phyloP scores from a whole-genome alignment of 2,113 vertebrate genomes.

The Oryzias celebensis region DNA sequence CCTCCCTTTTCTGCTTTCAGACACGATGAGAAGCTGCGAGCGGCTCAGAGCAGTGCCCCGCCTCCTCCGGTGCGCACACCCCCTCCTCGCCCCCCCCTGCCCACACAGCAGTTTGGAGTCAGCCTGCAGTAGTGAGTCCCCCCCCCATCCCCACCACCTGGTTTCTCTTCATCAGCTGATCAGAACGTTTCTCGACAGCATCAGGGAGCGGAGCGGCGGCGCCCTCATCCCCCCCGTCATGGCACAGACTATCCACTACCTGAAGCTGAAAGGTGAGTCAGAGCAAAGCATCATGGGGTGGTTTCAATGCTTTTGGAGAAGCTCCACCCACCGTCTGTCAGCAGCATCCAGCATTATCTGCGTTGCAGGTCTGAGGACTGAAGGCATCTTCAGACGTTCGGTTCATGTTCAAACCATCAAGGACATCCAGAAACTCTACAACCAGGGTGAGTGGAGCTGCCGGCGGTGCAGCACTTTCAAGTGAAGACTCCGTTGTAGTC shows the following conservation, averaged over 20 bases:
- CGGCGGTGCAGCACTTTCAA: too few species aligned
- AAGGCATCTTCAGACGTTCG: conserved; percentile 87
- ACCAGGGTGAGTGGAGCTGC: conserved; percentile 76
- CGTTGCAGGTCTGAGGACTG: conserved; percentile 78
- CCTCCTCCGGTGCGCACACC: conserved; percentile 66
- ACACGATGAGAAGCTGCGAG: conserved; percentile 79
- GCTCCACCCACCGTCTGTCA: neutral
- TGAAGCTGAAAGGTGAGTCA: conserved; percentile 81
- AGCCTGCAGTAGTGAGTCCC: conserved; percentile 87
- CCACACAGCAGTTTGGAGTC: conserved; percentile 88
- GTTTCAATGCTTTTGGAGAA: neutral
- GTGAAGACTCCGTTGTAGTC: neutral
- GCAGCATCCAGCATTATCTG: too few species aligned
- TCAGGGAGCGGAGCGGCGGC: conserved; percentile 82
- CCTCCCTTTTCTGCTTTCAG: conserved; percentile 27
- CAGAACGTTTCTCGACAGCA: conserved; percentile 58
- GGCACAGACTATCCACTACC: conserved; percentile 77
- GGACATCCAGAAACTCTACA: conserved; percentile 85
- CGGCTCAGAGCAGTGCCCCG: conserved; percentile 63
- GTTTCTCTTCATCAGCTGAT: neutral
- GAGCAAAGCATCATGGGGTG: neutral
- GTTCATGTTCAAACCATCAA: conserved; percentile 79
- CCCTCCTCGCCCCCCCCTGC: conserved; percentile 83
- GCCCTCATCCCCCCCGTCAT: conserved; percentile 82
- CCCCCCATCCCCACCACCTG: too few species aligned